These are phyloP conservation scores for Paradoxurus hermaphroditus DNA, from an alignment of 2,113 vertebrate species.

Conservation along the genomic window DNA sequence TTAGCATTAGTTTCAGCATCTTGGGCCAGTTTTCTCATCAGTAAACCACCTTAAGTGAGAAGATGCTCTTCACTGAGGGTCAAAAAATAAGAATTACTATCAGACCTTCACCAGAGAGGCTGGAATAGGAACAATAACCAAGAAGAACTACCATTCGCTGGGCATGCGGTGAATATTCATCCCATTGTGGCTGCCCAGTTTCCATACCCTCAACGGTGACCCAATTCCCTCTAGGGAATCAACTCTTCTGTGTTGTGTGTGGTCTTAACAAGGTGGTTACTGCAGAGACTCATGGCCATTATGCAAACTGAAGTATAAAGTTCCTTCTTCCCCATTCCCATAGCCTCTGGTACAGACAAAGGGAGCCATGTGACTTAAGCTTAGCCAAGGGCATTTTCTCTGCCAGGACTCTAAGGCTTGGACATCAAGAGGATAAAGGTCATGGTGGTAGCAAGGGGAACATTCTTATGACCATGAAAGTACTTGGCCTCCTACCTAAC, in stretches of 20 bases:
- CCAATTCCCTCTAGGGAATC: neutral
- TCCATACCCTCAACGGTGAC: neutral
- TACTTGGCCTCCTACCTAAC: neutral
- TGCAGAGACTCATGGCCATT: neutral
- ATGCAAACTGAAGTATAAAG: neutral
- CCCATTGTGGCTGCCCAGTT: neutral
- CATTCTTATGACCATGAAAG: neutral
- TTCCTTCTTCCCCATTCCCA: neutral
- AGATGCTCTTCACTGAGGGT: neutral
- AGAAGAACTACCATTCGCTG: neutral
- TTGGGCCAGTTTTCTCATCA: neutral
- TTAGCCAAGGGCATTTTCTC: neutral
- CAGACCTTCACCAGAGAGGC: neutral
- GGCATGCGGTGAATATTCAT: neutral
- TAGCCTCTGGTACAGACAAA: neutral
- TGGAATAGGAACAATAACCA: neutral
- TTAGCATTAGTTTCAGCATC: neutral
- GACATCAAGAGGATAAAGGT: neutral
- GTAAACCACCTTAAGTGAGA: neutral
- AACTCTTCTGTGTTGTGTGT: neutral
- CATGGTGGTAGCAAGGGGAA: neutral
- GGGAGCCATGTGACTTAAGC: neutral
- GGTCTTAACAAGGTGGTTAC: neutral
- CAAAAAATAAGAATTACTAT: neutral
- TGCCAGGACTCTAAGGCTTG: neutral